A percentile compares a stretch with the other conserved stretches of the same genome.
phyloP scores from a whole-genome alignment of 2,888 invertebrate genomes.

The Sesia bembeciformis region DNA sequence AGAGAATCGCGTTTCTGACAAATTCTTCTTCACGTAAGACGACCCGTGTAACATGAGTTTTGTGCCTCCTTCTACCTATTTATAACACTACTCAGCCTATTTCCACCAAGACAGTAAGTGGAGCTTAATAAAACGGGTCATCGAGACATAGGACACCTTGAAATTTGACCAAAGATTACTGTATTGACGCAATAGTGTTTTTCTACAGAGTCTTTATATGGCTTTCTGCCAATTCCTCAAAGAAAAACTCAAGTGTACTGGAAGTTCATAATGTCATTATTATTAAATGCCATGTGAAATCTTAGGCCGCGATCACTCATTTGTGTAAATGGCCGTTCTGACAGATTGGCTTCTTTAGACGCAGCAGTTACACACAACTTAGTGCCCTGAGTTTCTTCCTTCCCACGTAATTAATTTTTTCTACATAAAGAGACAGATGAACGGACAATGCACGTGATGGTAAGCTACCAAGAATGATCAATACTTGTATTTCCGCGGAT shows the following conservation, averaged over 20 bases:
- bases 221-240: not conserved
- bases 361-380: not conserved
- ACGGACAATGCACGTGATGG: no score
- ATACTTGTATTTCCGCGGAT: no score
- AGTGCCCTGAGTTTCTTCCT: not conserved
- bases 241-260: no score
- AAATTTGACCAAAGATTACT: conserved; percentile 3
- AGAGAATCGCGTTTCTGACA: conserved; percentile 57
- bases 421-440: no score
- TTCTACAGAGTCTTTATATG: not conserved
- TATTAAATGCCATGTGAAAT: no score
- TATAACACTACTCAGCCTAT: conserved; percentile 45
- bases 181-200: no score
- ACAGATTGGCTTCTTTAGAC: conserved; percentile 7
- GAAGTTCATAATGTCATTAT: not conserved
- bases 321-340: conserved; percentile 9
- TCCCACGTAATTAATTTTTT: no score
- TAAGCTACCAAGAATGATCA: no score
- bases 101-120: conserved; percentile 41
- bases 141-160: conserved; percentile 22
- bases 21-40: conserved; percentile 45
- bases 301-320: conserved; percentile 6
- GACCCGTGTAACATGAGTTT: conserved; percentile 48
- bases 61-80: conserved; percentile 44
- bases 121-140: conserved; percentile 38